Conservation (phyloP, 2,888 invertebrate genomes). For the Coenonympha glycerion region DNA sequence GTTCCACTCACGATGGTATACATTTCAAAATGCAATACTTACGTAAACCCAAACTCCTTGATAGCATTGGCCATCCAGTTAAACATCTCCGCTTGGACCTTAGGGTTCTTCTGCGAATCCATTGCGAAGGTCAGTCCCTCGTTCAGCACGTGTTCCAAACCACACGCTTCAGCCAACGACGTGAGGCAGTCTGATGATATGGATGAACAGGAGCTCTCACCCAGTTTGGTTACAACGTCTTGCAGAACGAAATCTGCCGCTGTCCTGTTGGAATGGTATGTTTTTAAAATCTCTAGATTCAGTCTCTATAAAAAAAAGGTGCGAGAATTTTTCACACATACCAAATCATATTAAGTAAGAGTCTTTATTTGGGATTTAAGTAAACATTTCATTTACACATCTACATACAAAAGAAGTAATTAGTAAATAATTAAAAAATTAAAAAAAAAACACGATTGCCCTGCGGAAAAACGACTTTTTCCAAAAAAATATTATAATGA, state of each 20-base stretch:
- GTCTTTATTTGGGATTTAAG: too few relatives aligned
- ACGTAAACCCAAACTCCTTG: conserved; percentile 91
- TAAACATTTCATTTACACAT: too few relatives aligned
- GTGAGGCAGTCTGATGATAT: conserved; percentile 81
- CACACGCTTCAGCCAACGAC: conserved; percentile 85
- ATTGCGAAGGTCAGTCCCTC: conserved; percentile 85
- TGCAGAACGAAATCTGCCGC: conserved; percentile 84
- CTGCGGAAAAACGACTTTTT: too few relatives aligned
- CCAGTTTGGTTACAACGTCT: conserved; percentile 89
- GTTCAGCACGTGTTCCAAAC: conserved; percentile 82
- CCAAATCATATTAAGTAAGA: too few relatives aligned
- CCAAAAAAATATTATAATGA: too few relatives aligned
- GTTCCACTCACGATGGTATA: too few relatives aligned
- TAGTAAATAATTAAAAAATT: too few relatives aligned
- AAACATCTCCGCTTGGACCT: conserved; percentile 90
- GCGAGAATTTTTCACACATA: too few relatives aligned
- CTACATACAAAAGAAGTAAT: too few relatives aligned
- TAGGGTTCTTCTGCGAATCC: conserved; percentile 90
- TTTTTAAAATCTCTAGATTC: not conserved
- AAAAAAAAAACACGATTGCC: too few relatives aligned
- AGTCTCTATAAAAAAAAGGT: not conserved
- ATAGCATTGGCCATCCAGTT: conserved; percentile 87
- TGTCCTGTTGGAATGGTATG: conserved; percentile 57
- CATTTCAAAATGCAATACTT: too few relatives aligned
- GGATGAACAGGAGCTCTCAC: conserved; percentile 87